These are phyloP conservation scores for Pteruthius melanotis DNA, from an alignment of 2,113 vertebrate species.

Conservation along the genomic window DNA sequence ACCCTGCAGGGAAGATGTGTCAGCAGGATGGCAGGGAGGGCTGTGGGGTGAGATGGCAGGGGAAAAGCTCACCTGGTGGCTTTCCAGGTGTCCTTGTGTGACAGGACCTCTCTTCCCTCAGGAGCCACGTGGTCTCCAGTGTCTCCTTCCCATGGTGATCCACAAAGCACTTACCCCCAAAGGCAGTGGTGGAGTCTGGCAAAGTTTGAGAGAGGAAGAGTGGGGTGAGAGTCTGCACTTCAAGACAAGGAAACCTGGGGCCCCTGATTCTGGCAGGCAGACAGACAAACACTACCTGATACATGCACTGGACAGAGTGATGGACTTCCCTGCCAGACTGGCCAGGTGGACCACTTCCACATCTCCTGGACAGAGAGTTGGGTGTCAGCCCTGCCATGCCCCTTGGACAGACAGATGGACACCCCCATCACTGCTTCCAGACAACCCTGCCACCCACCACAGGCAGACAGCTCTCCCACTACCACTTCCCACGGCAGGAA, in stretches of 20 bases:
- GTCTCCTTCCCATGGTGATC: not conserved
- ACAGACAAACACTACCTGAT: not conserved
- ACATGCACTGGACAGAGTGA: too few species aligned
- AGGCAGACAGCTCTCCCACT: not conserved
- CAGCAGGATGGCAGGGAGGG: not conserved
- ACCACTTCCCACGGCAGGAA: not conserved
- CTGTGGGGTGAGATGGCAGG: too few species aligned
- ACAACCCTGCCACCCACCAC: too few species aligned
- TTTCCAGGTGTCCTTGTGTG: not conserved
- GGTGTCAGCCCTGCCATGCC: not conserved
- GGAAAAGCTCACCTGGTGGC: not conserved
- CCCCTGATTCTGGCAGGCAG: not conserved
- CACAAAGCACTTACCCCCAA: not conserved
- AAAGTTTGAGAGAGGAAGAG: not conserved
- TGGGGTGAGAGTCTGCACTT: rapidly evolving
- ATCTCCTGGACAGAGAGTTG: too few species aligned
- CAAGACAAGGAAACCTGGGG: too few species aligned
- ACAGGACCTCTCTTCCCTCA: not conserved
- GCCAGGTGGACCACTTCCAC: rapidly evolving
- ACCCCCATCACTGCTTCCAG: not conserved
- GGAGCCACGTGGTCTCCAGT: not conserved
- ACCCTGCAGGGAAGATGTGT: not conserved
- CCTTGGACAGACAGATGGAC: not conserved
- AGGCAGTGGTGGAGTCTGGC: not conserved
- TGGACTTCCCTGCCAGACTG: not conserved